Conservation (phyloP, 2,113 vertebrate species). For the Gallinago undulata region DNA sequence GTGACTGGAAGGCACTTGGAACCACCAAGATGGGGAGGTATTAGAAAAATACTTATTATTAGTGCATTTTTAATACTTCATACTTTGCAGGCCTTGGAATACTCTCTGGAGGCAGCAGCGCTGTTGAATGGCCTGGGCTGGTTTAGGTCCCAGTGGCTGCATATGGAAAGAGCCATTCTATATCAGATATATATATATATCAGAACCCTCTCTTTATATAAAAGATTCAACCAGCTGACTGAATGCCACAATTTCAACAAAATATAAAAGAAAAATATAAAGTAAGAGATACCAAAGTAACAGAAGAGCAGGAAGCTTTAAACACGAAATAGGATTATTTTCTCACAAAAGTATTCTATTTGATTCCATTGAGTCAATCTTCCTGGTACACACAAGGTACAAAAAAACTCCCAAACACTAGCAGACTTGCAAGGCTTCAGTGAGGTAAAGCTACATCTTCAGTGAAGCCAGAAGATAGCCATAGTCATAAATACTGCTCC, state of each 20-base stretch:
- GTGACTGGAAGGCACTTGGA: not conserved
- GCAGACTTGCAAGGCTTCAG: not conserved
- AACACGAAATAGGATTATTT: slow-evolving; percentile 38
- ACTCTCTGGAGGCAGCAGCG: not conserved
- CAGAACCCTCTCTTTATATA: not conserved
- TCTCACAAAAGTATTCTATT: not conserved
- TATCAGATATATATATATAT: too few relatives aligned
- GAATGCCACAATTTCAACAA: not conserved
- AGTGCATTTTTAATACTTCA: not conserved
- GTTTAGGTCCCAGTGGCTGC: not conserved
- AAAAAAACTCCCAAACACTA: not conserved
- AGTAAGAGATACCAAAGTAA: not conserved
- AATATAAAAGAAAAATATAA: not conserved
- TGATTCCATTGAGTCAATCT: not conserved
- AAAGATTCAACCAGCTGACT: not conserved
- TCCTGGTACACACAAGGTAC: not conserved
- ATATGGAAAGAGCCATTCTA: not conserved
- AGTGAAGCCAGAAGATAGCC: not conserved
- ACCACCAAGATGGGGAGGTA: not conserved
- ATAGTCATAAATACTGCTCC: not conserved
- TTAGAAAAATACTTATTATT: not conserved
- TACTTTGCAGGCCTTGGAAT: not conserved
- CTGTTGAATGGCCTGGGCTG: not conserved
- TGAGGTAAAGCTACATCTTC: not conserved
- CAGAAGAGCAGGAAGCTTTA: slow-evolving; percentile 27